Conservation (phyloP, 2,888 invertebrate genomes). For the Habrosyne pyritoides region DNA sequence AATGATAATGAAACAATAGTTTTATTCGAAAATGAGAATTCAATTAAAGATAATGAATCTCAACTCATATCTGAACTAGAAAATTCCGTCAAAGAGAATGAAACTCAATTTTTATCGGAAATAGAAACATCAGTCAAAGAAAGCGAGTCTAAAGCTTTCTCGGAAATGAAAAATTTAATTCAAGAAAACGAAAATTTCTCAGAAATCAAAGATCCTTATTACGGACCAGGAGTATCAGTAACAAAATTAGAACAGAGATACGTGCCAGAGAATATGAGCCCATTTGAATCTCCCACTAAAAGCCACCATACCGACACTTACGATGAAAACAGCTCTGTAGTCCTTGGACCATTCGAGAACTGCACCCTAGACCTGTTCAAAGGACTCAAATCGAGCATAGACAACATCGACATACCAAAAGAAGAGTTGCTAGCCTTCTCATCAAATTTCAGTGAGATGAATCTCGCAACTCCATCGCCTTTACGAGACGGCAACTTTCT, state of each 20-base stretch:
- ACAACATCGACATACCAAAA: constrained; percentile 68
- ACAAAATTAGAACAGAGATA: constrained; percentile 62
- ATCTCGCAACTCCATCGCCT: constrained; percentile 76
- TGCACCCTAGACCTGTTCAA: constrained; percentile 79
- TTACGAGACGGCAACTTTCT: constrained; percentile 73
- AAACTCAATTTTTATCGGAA: background rate
- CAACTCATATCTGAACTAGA: background rate
- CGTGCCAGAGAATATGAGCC: constrained; percentile 63
- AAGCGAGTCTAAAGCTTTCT: background rate
- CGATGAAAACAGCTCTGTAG: constrained; percentile 81
- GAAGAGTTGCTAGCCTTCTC: constrained; percentile 81
- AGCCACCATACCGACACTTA: constrained; percentile 75
- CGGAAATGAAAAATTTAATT: background rate
- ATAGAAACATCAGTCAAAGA: background rate
- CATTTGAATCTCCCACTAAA: constrained; percentile 75
- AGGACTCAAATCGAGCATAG: constrained; percentile 68
- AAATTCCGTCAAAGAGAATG: background rate
- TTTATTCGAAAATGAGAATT: constrained; percentile 37
- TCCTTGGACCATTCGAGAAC: constrained; percentile 83
- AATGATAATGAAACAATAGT: constrained; percentile 40
- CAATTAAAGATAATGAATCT: background rate
- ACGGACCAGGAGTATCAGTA: constrained; percentile 43
- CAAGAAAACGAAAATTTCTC: background rate
- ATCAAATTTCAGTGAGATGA: constrained; percentile 80
- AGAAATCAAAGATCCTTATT: constrained; percentile 43